A percentile compares a stretch with the other conserved stretches of the same genome.
Evolutionary conservation across 2,113 vertebrate genomes (phyloP).

Genomic region (Symphodus melops): DNA sequence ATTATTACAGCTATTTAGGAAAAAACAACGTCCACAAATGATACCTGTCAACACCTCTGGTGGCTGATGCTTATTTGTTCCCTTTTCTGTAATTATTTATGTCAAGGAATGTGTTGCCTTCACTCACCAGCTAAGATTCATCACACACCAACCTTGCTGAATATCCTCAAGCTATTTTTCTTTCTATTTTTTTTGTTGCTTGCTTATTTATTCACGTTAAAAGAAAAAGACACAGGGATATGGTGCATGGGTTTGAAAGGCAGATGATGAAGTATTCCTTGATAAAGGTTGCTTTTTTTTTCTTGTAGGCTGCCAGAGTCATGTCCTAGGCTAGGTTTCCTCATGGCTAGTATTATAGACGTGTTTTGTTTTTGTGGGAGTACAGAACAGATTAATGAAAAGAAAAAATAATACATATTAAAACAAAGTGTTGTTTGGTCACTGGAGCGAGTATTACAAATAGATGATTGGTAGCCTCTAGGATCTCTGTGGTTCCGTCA

Average conservation of each 20-base stretch:
- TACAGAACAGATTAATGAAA: too few species aligned
- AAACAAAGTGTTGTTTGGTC: background rate
- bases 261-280: background rate
- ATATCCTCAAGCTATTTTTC: slow-evolving; percentile 44
- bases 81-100: slow-evolving; percentile 24
- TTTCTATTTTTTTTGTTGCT: slow-evolving; percentile 37
- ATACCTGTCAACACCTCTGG: slow-evolving; percentile 38
- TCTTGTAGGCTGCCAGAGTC: background rate
- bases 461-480: too few species aligned
- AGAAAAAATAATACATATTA: too few species aligned
- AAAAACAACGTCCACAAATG: slow-evolving; percentile 4
- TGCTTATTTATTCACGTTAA: slow-evolving; percentile 27
- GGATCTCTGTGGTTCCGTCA: too few species aligned
- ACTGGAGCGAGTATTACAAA: too few species aligned
- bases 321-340: background rate
- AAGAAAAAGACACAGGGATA: slow-evolving; percentile 24
- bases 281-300: slow-evolving; percentile 6
- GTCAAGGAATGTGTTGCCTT: background rate
- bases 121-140: slow-evolving; percentile 12
- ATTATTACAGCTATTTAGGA: slow-evolving; percentile 17
- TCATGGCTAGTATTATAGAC: background rate
- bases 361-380: background rate
- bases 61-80: slow-evolving; percentile 22
- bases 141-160: slow-evolving; percentile 34
- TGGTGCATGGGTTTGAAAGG: slow-evolving; percentile 30